Conservation (phyloP, 2,113 vertebrate species). For the Grallaria varia region DNA sequence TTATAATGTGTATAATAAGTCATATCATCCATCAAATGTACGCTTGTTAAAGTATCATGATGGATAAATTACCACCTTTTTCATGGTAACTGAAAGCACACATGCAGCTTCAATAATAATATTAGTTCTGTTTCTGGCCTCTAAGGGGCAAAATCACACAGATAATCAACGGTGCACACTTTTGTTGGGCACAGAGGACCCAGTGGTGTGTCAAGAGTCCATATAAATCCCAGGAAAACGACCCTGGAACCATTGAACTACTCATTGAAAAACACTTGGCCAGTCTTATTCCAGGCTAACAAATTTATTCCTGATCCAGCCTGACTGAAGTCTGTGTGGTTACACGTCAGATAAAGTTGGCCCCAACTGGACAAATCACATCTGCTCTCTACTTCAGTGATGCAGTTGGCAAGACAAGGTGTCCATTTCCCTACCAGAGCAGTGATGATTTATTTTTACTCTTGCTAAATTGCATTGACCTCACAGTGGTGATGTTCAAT, state of each 20-base stretch:
- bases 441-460: slow-evolving; percentile 8
- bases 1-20: slow-evolving; percentile 44
- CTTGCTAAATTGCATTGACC: not conserved
- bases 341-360: not conserved
- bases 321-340: not conserved
- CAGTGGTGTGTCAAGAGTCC: not conserved
- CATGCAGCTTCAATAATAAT: not conserved
- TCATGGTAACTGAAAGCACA: not conserved
- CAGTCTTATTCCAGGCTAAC: not conserved
- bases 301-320: not conserved
- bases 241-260: not conserved
- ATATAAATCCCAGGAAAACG: not conserved
- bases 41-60: slow-evolving; percentile 6
- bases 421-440: not conserved
- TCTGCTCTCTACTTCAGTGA: not conserved
- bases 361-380: not conserved
- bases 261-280: not conserved
- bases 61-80: slow-evolving; percentile 1
- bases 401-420: not conserved
- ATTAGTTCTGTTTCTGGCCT: not conserved
- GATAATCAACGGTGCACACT: not conserved
- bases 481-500: not conserved
- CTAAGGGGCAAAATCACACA: not conserved
- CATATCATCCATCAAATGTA: slow-evolving; percentile 31
- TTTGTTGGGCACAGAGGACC: not conserved